These are phyloP conservation scores for Muricea muricata DNA, from an alignment of 92 coral and sea anemone genomes.

Conservation along the genomic window DNA sequence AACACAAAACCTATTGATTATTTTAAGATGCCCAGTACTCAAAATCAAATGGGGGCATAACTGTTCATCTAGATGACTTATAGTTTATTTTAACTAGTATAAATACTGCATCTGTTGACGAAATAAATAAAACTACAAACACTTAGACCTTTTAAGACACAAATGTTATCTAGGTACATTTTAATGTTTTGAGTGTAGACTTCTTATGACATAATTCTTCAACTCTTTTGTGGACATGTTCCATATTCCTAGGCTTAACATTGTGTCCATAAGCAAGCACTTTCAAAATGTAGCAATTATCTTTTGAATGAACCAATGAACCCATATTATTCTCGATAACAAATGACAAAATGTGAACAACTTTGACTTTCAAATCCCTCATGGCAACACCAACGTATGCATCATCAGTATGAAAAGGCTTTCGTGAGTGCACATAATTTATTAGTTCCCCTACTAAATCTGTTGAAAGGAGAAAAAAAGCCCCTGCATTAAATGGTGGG, in stretches of 20 bases:
- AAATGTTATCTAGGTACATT: background rate
- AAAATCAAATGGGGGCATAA: too few relatives aligned
- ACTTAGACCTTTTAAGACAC: too few relatives aligned
- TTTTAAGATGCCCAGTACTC: too few relatives aligned
- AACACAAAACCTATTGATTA: too few relatives aligned
- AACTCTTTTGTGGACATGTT: background rate
- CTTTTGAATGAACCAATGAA: background rate
- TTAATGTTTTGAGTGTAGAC: background rate
- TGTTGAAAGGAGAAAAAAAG: conserved; percentile 42
- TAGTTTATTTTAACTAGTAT: too few relatives aligned
- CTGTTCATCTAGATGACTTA: too few relatives aligned
- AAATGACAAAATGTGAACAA: background rate
- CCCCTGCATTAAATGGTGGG: conserved; percentile 60
- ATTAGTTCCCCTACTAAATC: conserved; percentile 36
- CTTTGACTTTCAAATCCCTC: conserved; percentile 46
- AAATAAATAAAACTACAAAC: too few relatives aligned
- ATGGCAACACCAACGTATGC: conserved; percentile 70
- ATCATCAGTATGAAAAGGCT: conserved; percentile 67
- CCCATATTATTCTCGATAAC: background rate
- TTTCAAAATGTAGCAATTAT: background rate
- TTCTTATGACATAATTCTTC: background rate
- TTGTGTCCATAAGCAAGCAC: background rate
- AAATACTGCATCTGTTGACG: too few relatives aligned
- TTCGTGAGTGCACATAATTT: conserved; percentile 37
- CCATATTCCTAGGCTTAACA: background rate